Base-by-base conservation (phyloP, 2,888 invertebrate species). In the Aspidiotus destructor region DNA sequence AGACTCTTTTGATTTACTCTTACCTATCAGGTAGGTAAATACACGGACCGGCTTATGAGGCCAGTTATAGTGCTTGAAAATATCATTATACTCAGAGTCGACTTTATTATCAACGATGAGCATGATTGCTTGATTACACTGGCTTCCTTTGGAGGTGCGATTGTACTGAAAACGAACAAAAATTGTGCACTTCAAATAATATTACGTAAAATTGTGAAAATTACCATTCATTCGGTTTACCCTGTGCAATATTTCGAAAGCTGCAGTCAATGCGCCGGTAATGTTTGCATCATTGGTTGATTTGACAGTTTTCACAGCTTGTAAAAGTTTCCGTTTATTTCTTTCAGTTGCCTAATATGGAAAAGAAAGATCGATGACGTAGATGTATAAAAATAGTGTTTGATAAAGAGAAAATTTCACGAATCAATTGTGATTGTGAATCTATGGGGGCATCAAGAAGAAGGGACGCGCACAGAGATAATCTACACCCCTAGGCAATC, bases 41-140 rank as follows among this genome's bases (percentile, higher is more conserved):
- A 99, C 87, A 72, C 99, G 84, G 44, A 97, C 93, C 71, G 95
- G 88, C 85, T 89, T 88, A 74, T 95, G 91, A 0, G 92, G 92
- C 85, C 88, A 90, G 80, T 97, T 99, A 81, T 92, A 93, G 65
- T 82, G 80, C 72, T 85, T 82, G 75, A 91, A 89, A 2, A 87
- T 80, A 70, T 85, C 83, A 73, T 82, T 80, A 75, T 82, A 86
- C 73, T 79, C 83, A 69, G 84, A 69, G 3, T 65, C 41, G 8
- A 69, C 15, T 62, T 71, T 69, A 42, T 71, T 69, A 73, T 95
- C 92, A 0, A 97, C 96, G 71, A 99, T 88, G 68, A 99, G 80
- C 88, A 99, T 95, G 68, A 99, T 96, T 2, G 96, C 97, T 79
- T 96, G 96, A 80, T 99, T 99, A 77, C 99, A 99, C 76, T 94